A percentile compares a stretch with the other conserved stretches of the same genome.
Evolutionary conservation across 2,797 vertebrate genomes (phyloP).

Genomic region (Lepus oiostolus): DNA sequence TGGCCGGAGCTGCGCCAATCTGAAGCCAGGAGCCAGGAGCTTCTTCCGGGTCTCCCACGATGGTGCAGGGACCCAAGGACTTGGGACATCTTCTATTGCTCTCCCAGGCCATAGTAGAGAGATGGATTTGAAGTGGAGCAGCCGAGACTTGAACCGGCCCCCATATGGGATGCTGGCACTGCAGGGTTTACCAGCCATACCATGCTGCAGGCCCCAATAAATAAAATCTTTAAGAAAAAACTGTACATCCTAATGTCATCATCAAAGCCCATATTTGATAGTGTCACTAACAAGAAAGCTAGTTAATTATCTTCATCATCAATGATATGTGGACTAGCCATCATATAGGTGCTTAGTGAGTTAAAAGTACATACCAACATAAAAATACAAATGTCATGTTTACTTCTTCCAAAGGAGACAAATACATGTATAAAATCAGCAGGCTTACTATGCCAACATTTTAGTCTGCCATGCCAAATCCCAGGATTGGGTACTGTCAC

Average conservation of each 20-base stretch:
- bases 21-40: too few species aligned
- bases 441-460: neutral
- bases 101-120: too few species aligned
- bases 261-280: neutral
- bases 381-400: neutral
- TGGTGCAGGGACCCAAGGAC: too few species aligned
- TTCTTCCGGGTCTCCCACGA: too few species aligned
- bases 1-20: too few species aligned
- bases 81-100: too few species aligned
- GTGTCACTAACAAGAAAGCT: neutral
- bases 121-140: too few species aligned
- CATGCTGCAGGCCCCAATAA: too few species aligned
- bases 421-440: neutral
- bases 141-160: too few species aligned
- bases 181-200: too few species aligned
- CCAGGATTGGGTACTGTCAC: neutral
- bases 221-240: neutral
- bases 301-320: neutral
- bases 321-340: neutral
- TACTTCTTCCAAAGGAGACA: neutral
- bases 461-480: neutral
- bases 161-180: too few species aligned
- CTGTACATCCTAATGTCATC: neutral
- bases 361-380: neutral
- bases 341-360: neutral